Percentiles rank a stretch among this genome's conserved stretches.
Evolutionary conservation across 2,113 vertebrate genomes (phyloP).

Genomic region (Tragulus kanchil): DNA sequence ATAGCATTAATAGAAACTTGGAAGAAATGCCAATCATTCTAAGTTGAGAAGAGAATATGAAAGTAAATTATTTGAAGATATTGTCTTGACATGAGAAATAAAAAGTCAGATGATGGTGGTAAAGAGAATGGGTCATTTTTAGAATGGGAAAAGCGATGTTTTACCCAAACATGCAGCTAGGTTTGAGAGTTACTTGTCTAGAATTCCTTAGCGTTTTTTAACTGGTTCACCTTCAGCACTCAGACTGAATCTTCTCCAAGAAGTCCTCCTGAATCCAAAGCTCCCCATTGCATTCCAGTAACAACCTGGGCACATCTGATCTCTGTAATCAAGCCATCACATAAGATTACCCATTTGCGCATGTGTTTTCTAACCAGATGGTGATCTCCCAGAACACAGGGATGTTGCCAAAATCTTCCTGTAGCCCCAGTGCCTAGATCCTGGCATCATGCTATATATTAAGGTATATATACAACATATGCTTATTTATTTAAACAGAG

Average conservation of each 20-base stretch:
- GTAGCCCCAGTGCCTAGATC: neutral
- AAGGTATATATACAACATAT: neutral
- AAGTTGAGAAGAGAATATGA: neutral
- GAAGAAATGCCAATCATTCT: neutral
- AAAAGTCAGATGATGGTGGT: neutral
- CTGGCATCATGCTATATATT: neutral
- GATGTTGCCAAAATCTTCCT: neutral
- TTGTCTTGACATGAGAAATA: neutral
- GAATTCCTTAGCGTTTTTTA: neutral
- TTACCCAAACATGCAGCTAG: neutral
- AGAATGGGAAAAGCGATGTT: neutral
- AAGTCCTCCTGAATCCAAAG: neutral
- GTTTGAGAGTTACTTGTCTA: neutral
- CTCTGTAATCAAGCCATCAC: neutral
- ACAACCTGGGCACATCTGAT: neutral
- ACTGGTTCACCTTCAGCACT: neutral
- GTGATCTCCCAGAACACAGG: neutral
- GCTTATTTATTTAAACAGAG: neutral
- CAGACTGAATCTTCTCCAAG: neutral
- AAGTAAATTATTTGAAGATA: neutral
- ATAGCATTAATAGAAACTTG: neutral
- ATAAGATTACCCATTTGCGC: neutral
- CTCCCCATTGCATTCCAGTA: neutral
- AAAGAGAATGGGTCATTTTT: neutral
- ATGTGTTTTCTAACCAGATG: neutral